phyloP scores from a whole-genome alignment of 2,797 vertebrate species.

The Danio albolineatus region DNA sequence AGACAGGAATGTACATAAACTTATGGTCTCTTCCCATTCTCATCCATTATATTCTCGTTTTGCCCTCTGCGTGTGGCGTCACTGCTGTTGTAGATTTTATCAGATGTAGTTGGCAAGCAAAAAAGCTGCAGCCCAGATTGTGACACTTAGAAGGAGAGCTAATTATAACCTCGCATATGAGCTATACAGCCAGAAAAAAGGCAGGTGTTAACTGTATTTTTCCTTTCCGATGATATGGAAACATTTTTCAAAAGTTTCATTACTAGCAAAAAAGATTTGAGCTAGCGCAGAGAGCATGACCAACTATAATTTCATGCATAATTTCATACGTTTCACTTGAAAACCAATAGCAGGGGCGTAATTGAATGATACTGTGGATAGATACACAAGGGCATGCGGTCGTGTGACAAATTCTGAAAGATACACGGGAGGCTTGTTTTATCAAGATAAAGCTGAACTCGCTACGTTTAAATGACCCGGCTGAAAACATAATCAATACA shows the following conservation, averaged over 20 bases:
- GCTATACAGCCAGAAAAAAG: conserved; percentile 42
- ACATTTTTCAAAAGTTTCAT: background rate
- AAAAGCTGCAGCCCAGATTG: conserved; percentile 68
- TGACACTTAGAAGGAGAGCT: conserved; percentile 71
- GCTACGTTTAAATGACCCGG: background rate
- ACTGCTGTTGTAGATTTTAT: conserved; percentile 66
- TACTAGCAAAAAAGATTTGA: background rate
- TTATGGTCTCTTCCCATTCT: background rate
- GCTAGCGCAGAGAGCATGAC: background rate
- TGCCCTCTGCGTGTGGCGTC: conserved; percentile 45
- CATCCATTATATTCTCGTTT: conserved; percentile 13
- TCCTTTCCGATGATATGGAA: background rate
- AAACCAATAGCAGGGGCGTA: background rate
- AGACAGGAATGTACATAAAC: background rate
- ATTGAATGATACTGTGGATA: background rate
- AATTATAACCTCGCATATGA: conserved; percentile 71
- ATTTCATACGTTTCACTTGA: background rate
- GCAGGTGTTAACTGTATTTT: conserved; percentile 48
- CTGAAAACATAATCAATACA: conserved; percentile 33
- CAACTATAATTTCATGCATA: background rate
- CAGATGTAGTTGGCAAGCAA: conserved; percentile 68
- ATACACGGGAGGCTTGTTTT: background rate
- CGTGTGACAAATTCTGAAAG: background rate
- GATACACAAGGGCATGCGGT: background rate
- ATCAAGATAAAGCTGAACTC: background rate